These are phyloP conservation scores for Yponomeuta plumbellus DNA, from an alignment of 2,888 invertebrate genomes.

Conservation along the genomic window DNA sequence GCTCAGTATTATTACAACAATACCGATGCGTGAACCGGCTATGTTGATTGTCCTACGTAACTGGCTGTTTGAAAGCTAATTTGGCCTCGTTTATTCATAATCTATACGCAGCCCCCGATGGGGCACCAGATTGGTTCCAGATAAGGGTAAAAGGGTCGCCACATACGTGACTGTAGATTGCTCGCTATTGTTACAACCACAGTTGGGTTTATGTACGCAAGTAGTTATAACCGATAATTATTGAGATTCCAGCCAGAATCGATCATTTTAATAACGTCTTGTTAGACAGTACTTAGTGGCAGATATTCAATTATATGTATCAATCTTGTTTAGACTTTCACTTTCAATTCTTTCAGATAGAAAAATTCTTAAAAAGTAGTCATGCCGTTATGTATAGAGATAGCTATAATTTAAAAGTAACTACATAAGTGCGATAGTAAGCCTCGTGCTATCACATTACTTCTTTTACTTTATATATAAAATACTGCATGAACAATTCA, in stretches of 20 bases:
- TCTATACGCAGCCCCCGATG: constrained; percentile 3
- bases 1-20: not conserved
- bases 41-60: constrained; percentile 2
- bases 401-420: too few species aligned
- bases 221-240: not conserved
- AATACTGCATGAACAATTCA: too few species aligned
- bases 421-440: too few species aligned
- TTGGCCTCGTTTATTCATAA: constrained; percentile 1
- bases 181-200: not conserved
- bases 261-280: not conserved
- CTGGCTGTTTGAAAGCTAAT: constrained; percentile 7
- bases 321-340: too few species aligned
- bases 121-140: not conserved
- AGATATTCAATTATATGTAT: too few species aligned
- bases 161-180: constrained; percentile 3
- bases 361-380: too few species aligned
- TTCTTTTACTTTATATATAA: too few species aligned
- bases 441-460: too few species aligned
- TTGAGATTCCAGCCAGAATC: not conserved
- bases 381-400: too few species aligned
- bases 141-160: constrained; percentile 6
- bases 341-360: too few species aligned
- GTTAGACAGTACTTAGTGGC: not conserved
- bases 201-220: not conserved
- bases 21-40: not conserved